phyloP scores from a whole-genome alignment of 2,888 invertebrate genomes.

The Shargacucullia verbasci region DNA sequence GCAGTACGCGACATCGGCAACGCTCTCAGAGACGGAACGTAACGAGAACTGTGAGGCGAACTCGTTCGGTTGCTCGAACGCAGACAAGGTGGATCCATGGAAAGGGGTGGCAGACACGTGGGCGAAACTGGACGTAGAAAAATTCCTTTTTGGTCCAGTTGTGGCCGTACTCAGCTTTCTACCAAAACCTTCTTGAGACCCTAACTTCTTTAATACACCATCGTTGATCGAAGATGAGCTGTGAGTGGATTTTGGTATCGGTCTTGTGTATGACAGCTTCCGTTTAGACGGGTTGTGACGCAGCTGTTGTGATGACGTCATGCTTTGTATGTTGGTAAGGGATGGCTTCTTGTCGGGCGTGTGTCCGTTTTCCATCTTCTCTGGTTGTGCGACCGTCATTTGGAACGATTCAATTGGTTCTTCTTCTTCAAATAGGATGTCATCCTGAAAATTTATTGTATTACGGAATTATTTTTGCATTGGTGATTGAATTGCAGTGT shows the following conservation, averaged over 20 bases:
- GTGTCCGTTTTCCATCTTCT: slow-evolving; percentile 60
- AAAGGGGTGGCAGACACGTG: slow-evolving; percentile 95
- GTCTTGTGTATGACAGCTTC: slow-evolving; percentile 76
- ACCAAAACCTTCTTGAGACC: slow-evolving; percentile 78
- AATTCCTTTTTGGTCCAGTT: slow-evolving; percentile 89
- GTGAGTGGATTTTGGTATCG: slow-evolving; percentile 76
- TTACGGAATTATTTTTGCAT: slow-evolving; percentile 9
- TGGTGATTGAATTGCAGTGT: too few species aligned
- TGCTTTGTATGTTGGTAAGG: slow-evolving; percentile 55
- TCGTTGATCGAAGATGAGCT: slow-evolving; percentile 90
- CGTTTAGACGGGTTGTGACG: slow-evolving; percentile 76
- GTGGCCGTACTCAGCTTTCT: slow-evolving; percentile 73
- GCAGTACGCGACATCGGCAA: slow-evolving; percentile 83
- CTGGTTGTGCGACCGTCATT: slow-evolving; percentile 57
- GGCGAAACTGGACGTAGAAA: slow-evolving; percentile 94
- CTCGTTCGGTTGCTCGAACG: slow-evolving; percentile 92
- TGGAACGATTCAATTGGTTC: slow-evolving; percentile 72
- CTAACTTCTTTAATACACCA: slow-evolving; percentile 83
- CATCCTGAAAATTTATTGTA: slow-evolving; percentile 75
- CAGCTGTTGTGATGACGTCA: slow-evolving; percentile 65
- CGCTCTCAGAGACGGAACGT: slow-evolving; percentile 90
- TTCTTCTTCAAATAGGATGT: slow-evolving; percentile 82
- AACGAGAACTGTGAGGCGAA: slow-evolving; percentile 94
- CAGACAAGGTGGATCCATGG: slow-evolving; percentile 94
- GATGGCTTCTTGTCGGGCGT: slow-evolving; percentile 54